Base-by-base conservation (phyloP, 2,113 vertebrate species). In the Toxotes jaculatrix region DNA sequence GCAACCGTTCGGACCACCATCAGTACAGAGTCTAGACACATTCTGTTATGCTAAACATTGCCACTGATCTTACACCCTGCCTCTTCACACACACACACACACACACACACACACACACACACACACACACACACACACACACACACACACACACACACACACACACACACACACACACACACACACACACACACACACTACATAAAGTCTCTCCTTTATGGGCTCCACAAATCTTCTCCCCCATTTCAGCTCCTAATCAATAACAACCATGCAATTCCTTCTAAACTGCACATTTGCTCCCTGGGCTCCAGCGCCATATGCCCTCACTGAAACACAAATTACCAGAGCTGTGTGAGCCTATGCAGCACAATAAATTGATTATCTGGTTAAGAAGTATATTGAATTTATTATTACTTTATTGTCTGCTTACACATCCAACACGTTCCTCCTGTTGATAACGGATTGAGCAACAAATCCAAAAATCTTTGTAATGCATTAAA, bases 281-380 rank as follows among this genome's bases (percentile, higher is more conserved):
- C 86, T 84, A 80, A 92, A 87, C 69, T 77, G 81, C 87, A 68
- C 77, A 86, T 89, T 84, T 79, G 70, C 78, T 88, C 75, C 65
- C 61, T 11, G 3, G 65, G 56, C 60, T 84, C 45, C 64, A 47
- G 61, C 27, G 7, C 68, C 61, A 74, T 70, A 81, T 57, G 56
- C 74, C 75, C 62, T 62, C 83, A 60, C 60, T 11, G 31, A 81
- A 83, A 84, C 83, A 80, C 14, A 4, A 81, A 91, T 86, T 83
- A 86, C 80, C 51, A 31, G 74, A 73, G 73, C 84, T 6, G 55
- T 16, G 51, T 78, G 69, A 74, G 79, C 62, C 73, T 65, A 61
- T 47, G 70, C 77, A 86, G 81, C 76, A 86, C 53, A 60, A 66
- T 59, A 70, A 87, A 94, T 90, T 88, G 88, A 94, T 93, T 91